Evolutionary conservation across 2,797 vertebrate species (phyloP).

Genomic region (Pogoniulus pusillus): DNA sequence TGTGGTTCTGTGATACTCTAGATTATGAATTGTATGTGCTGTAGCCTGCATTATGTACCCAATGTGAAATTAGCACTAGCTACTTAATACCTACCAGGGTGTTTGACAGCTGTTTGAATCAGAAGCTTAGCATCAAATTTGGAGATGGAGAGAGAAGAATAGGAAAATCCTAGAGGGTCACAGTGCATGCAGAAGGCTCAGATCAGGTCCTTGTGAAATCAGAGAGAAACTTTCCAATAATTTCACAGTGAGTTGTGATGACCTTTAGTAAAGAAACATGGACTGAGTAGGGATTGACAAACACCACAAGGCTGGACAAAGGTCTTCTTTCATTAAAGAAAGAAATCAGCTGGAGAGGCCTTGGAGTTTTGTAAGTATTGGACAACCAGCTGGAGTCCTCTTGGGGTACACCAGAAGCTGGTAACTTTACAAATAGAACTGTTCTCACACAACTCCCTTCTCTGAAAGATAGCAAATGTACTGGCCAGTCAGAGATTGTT

Average conservation of each 20-base stretch:
- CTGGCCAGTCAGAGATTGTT: background rate
- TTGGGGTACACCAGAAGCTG: background rate
- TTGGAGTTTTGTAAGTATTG: background rate
- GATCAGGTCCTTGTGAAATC: background rate
- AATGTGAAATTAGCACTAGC: background rate
- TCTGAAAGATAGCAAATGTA: slow-evolving; percentile 4
- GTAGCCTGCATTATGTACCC: background rate
- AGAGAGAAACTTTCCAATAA: background rate
- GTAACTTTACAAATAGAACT: background rate
- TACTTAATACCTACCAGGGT: background rate
- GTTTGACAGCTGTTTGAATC: slow-evolving; percentile 25
- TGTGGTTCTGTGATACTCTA: background rate
- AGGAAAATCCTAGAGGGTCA: background rate
- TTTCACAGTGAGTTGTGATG: background rate
- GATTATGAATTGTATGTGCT: background rate
- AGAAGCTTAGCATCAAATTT: background rate
- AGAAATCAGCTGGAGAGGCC: background rate
- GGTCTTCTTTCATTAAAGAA: background rate
- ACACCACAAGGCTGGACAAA: background rate
- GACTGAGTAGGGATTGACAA: background rate
- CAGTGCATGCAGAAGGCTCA: background rate
- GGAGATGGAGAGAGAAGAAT: background rate
- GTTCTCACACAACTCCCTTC: background rate
- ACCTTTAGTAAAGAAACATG: background rate
- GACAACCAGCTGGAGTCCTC: slow-evolving; percentile 5